Evolutionary conservation across 2,888 invertebrate species (phyloP).

Genomic region (Noctua comes): DNA sequence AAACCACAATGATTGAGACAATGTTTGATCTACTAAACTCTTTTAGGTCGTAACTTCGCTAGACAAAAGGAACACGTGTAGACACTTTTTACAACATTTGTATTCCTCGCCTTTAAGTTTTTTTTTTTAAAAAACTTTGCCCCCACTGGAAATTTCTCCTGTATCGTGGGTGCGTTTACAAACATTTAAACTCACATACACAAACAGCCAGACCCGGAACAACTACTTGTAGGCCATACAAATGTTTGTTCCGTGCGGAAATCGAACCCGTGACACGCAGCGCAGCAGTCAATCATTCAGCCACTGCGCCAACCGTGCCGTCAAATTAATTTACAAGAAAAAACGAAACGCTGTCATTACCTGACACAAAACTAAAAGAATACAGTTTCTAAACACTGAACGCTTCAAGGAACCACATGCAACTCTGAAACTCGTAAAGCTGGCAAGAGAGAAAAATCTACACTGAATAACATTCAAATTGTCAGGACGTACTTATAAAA

Average conservation of each 20-base stretch:
- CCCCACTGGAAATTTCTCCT: no score
- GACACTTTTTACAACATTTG: neutral
- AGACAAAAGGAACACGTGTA: slow-evolving; percentile 8
- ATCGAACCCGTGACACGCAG: no score
- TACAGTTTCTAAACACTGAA: neutral
- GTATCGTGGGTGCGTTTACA: no score
- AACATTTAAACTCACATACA: no score
- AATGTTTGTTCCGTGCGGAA: no score
- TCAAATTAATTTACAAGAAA: neutral
- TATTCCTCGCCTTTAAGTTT: neutral
- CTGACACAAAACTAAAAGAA: neutral
- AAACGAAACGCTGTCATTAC: neutral
- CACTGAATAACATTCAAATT: slow-evolving; percentile 1
- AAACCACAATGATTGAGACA: neutral
- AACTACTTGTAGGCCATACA: no score
- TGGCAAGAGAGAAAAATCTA: no score
- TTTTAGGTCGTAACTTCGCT: neutral
- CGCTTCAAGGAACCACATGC: neutral
- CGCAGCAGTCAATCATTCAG: no score
- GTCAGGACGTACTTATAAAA: slow-evolving; percentile 9
- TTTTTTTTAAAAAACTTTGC: no score
- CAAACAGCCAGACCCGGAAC: no score
- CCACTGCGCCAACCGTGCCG: no score
- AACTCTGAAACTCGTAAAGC: neutral
- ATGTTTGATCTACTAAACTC: slow-evolving; percentile 19